Conservation (phyloP, 2,113 vertebrate species). For the Pluvialis apricaria region DNA sequence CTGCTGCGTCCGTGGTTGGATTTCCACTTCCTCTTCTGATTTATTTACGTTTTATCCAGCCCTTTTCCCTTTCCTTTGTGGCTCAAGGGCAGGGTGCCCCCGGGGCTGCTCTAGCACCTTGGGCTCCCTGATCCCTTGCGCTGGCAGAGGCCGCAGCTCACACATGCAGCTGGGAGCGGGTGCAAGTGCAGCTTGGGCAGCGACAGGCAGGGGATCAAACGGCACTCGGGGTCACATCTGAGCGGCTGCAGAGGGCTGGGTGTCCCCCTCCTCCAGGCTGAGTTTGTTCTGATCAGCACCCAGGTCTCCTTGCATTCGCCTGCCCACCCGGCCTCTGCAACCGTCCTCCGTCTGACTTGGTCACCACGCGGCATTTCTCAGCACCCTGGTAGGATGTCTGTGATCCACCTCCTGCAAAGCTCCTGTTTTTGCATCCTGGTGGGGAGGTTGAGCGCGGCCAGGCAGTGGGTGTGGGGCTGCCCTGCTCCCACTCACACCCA, state of each 20-base stretch:
- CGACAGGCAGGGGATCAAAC: neutral
- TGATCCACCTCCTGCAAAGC: rapidly evolving
- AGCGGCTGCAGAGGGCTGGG: neutral
- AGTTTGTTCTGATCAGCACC: neutral
- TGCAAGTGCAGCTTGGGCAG: neutral
- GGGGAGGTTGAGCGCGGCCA: rapidly evolving
- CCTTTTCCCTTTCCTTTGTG: neutral
- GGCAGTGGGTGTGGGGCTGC: neutral
- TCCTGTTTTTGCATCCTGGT: neutral
- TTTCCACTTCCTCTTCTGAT: neutral
- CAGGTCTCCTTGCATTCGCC: neutral
- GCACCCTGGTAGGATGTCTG: neutral
- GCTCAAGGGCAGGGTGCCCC: neutral
- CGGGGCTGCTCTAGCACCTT: neutral
- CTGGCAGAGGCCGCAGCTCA: neutral
- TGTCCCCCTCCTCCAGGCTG: neutral
- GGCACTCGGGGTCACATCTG: rapidly evolving
- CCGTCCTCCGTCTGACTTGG: too few relatives aligned
- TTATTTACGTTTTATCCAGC: neutral
- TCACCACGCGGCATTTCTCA: rapidly evolving
- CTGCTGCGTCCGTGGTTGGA: rapidly evolving
- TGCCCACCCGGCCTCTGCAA: neutral
- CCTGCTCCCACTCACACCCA: neutral
- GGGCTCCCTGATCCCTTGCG: neutral
- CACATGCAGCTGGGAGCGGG: neutral